Conservation (phyloP, 1,140 invertebrate species). For the Brachionus koreanus region DNA sequence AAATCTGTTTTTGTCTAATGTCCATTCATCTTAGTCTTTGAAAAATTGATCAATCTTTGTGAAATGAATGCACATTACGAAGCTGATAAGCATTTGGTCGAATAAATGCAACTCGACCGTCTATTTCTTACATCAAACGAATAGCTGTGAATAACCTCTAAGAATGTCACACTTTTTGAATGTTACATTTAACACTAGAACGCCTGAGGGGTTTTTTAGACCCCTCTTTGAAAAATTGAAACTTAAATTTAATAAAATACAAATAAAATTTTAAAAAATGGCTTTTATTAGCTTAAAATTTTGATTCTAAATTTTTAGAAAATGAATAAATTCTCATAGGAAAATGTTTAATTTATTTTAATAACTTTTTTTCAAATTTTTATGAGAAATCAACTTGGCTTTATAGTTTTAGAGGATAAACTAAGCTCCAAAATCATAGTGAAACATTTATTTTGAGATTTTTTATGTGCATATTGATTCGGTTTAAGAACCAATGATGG, state of each 20-base stretch:
- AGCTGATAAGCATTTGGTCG: constrained; percentile 49
- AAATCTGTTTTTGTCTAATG: constrained; percentile 36
- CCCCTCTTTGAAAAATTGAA: no score
- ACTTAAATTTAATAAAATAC: no score
- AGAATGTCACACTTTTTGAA: constrained; percentile 53
- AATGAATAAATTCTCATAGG: no score
- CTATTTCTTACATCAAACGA: constrained; percentile 50
- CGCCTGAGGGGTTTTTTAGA: no score
- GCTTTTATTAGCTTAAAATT: no score
- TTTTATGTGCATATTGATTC: constrained; percentile 49
- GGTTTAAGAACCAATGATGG: constrained; percentile 47
- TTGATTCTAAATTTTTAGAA: no score
- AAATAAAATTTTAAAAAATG: no score
- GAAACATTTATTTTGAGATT: constrained; percentile 56
- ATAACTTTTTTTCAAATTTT: no score
- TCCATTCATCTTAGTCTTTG: constrained; percentile 48
- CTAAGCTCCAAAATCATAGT: constrained; percentile 49
- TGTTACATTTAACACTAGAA: constrained; percentile 48
- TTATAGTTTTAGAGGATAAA: no score
- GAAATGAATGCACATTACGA: constrained; percentile 47
- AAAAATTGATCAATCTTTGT: constrained; percentile 48
- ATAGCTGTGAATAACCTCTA: constrained; percentile 53
- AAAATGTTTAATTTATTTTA: no score
- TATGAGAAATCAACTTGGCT: no score
- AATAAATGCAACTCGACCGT: constrained; percentile 48